These are phyloP conservation scores for Tetramorium parvispinum DNA, from an alignment of 1,140 invertebrate species.

Conservation along the genomic window DNA sequence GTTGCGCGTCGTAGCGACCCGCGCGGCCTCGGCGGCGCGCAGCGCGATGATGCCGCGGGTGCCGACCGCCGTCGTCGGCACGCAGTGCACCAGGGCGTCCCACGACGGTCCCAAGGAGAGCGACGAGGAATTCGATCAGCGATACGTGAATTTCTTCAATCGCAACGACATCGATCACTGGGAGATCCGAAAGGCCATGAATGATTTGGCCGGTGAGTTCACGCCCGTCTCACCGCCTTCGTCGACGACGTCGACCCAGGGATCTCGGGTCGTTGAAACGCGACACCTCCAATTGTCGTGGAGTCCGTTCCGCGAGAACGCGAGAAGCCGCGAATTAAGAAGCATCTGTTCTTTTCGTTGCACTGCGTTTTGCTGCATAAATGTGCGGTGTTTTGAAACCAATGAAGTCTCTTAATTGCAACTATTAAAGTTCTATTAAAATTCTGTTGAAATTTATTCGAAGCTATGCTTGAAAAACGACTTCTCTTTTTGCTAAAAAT, in stretches of 20 bases:
- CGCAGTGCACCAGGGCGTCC: conserved; percentile 74
- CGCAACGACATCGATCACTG: conserved; percentile 97
- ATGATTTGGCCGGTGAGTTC: conserved; percentile 87
- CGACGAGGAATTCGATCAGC: conserved; percentile 91
- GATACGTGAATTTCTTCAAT: conserved; percentile 95
- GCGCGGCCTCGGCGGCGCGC: conserved; percentile 79
- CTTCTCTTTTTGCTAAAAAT: not conserved
- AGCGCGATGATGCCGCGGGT: conserved; percentile 74
- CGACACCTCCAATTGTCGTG: not conserved
- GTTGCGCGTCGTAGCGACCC: conserved; percentile 85
- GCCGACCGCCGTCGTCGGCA: conserved; percentile 68
- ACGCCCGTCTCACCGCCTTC: not conserved
- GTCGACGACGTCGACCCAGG: not conserved
- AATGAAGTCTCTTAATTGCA: not conserved
- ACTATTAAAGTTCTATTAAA: not conserved
- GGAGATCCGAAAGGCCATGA: conserved; percentile 96
- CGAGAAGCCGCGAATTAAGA: not conserved
- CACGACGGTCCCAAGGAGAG: conserved; percentile 83
- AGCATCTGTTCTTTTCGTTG: not conserved
- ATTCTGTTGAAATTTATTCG: not conserved
- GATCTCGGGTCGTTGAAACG: not conserved
- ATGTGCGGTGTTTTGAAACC: not conserved
- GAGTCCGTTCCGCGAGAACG: not conserved
- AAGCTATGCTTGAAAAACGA: not conserved
- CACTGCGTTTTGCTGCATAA: not conserved